Evolutionary conservation across 2,113 vertebrate species (phyloP), one percentile per base, ranked within the genome.

Genomic region (Tichodroma muraria): DNA sequence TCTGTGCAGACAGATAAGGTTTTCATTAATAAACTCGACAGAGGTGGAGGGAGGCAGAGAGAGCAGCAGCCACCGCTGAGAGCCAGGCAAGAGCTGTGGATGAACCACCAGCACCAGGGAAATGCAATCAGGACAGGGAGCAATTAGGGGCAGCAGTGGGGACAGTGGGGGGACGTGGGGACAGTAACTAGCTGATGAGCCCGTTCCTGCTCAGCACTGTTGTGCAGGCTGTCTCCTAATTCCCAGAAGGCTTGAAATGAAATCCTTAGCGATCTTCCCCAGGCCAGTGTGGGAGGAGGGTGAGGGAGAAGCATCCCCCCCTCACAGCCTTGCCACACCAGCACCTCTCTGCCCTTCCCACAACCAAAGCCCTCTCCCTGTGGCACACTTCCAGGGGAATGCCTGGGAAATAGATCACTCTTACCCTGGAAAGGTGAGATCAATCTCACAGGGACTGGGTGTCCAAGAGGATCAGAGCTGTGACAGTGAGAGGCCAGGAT

Each of bases 21-120:
- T 93, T 95, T 93, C 93, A 77, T 96, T 95, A 97, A 96, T 90
- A 96, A 96, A 90, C 68, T 49, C 21, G 60, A 76, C 61, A 30
- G 86, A 70, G 56, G 75, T 6, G 1, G 13, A 12, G 19, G 14
- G 18, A 68, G 24, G 50, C 24, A 53, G 33, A 42, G 63, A 13
- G 72, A 75, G 84, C 64, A 79, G 66, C 31, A 4, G 72, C 68
- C 6, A 1, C n/a, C 28, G 22, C 82, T 3, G 4, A 50, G 52
- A 80, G 87, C 95, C 91, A 61, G n/a, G 23, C 47, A 8, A 93
- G 89, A 91, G 95, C 93, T 44, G 90, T 17, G 78, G 86, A 85
- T 59, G 88, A 95, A 72, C 61, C 88, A 28, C 82, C 89, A 90
- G 86, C 89, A 86, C 3, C 79, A 68, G 90, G 4, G 3, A 71